phyloP scores from a whole-genome alignment of 2,797 vertebrate genomes.

The Cossypha niveicapilla region DNA sequence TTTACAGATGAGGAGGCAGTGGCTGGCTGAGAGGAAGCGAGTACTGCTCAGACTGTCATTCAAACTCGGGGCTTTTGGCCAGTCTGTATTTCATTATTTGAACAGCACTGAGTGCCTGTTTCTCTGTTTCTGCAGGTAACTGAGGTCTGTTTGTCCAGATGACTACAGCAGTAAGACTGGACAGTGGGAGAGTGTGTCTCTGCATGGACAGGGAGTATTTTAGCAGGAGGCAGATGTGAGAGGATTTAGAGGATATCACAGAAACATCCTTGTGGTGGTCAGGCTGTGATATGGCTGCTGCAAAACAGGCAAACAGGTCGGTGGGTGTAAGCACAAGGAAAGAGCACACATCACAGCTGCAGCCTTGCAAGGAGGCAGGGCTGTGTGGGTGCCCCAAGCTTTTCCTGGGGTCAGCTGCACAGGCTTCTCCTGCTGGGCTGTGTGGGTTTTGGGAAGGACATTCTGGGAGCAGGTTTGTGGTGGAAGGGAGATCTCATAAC shows the following conservation, averaged over 20 bases:
- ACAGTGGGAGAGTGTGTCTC: neutral
- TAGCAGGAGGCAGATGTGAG: constrained; percentile 60
- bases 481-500: neutral
- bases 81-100: constrained; percentile 21
- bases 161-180: neutral
- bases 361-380: neutral
- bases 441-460: neutral
- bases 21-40: constrained; percentile 25
- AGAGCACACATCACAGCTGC: neutral
- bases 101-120: neutral
- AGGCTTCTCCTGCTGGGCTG: fast-evolving
- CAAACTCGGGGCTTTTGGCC: neutral
- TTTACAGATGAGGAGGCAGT: constrained; percentile 52
- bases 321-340: constrained; percentile 13
- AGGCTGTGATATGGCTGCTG: neutral
- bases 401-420: neutral
- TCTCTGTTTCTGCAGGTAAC: constrained; percentile 11
- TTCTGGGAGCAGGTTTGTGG: fast-evolving
- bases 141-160: constrained; percentile 14
- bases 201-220: constrained; percentile 6
- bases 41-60: neutral
- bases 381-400: neutral
- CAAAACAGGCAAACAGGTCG: constrained; percentile 58
- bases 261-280: constrained; percentile 38
- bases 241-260: constrained; percentile 63